Evolutionary conservation across 1,140 invertebrate genomes (phyloP).

Genomic region (Achatina immaculata): DNA sequence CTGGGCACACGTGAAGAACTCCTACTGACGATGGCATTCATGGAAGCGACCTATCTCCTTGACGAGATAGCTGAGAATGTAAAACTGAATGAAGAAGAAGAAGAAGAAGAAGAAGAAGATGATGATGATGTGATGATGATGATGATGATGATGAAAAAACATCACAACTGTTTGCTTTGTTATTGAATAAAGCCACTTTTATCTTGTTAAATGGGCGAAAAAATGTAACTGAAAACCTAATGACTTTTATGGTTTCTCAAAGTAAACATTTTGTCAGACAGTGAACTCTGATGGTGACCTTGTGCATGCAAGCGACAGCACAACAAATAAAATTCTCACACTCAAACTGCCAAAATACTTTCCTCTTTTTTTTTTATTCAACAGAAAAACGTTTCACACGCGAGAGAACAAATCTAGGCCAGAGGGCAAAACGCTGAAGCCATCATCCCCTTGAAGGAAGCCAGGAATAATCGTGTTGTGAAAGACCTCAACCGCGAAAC

Average conservation of each 20-base stretch:
- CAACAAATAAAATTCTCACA: background rate
- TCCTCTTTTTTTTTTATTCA: no score
- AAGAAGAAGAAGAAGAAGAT: constrained; percentile 1
- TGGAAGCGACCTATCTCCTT: no score
- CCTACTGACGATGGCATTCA: no score
- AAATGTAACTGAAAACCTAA: no score
- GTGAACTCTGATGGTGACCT: background rate
- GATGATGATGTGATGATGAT: background rate
- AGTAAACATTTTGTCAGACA: no score
- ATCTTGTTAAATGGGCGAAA: no score
- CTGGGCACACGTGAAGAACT: no score
- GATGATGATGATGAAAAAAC: background rate
- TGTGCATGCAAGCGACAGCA: background rate
- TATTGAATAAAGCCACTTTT: no score
- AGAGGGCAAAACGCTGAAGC: background rate
- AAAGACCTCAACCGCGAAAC: background rate
- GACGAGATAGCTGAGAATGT: constrained; percentile 2
- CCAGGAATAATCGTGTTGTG: background rate
- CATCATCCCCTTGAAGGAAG: background rate
- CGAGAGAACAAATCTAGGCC: background rate
- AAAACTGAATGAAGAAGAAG: no score
- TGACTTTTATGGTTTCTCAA: no score
- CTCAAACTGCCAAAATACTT: constrained; percentile 12
- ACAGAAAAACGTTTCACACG: background rate
- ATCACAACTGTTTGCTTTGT: background rate